A percentile compares a stretch with the other conserved stretches of the same genome.
phyloP scores from a whole-genome alignment of 2,113 vertebrate species.

The Trochalopteron elliotii region DNA sequence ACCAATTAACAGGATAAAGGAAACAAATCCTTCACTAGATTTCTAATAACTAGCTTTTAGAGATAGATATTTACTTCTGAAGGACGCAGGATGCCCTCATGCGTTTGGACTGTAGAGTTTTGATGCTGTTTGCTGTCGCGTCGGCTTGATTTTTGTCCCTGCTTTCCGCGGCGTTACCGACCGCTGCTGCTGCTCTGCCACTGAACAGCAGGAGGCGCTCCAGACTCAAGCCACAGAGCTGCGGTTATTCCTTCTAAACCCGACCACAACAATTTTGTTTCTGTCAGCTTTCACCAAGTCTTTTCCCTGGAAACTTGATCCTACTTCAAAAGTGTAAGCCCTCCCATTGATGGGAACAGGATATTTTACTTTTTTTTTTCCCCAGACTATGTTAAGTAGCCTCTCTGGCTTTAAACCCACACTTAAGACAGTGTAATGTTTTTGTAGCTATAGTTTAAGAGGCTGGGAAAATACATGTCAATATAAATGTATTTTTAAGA shows the following conservation, averaged over 20 bases:
- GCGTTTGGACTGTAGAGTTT: background rate
- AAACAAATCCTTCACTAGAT: background rate
- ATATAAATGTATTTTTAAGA: background rate
- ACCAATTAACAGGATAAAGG: background rate
- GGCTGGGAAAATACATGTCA: background rate
- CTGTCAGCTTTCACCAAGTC: background rate
- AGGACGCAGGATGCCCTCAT: background rate
- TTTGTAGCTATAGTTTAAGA: background rate
- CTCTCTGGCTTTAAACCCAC: background rate
- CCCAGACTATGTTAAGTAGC: background rate
- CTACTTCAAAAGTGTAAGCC: background rate
- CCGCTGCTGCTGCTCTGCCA: background rate
- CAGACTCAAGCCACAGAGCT: background rate
- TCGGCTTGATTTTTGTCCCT: background rate
- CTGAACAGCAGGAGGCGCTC: constrained; percentile 16
- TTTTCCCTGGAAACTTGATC: background rate
- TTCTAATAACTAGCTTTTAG: background rate
- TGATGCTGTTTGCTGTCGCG: background rate
- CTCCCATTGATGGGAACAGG: background rate
- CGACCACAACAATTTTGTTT: background rate
- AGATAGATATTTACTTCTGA: background rate
- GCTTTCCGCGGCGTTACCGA: background rate
- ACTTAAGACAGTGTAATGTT: background rate
- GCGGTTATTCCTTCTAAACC: background rate
- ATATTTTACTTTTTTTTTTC: background rate